Evolutionary conservation across 2,797 vertebrate species (phyloP), one percentile per base, ranked within the genome.

Genomic region (Valencia hispanica): DNA sequence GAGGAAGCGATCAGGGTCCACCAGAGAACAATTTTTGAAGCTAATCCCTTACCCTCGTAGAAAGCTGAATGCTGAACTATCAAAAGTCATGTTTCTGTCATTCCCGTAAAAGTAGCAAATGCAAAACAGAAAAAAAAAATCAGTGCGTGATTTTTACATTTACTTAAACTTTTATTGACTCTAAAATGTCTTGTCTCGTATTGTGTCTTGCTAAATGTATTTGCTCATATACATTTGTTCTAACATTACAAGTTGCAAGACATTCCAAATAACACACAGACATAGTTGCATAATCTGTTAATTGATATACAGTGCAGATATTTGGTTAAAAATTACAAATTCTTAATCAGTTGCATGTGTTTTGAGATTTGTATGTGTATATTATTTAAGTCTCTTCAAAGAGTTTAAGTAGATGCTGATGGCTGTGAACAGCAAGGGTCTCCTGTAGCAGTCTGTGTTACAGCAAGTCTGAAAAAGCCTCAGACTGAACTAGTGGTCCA

Each of bases 1-100:
- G 39, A 17, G 47, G 34, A 70, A 47, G 68, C 68, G 70, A 34
- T 15, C 51, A 36, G 70, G 70, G 71, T 80, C 72, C 74, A 75
- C 70, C 70, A 80, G 55, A 36, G 75, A 66, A 50, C 32, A 3
- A 1, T 25, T 57, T 45, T 48, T 20, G 22, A 73, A 68, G 41
- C 47, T 2, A 63, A 18, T n/a, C 47, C 41, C 22, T 4, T 68
- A 45, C 43, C 25, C 45, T 51, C 48, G 34, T 1, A 22, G 30
- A 27, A 70, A 22, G 4, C n/a, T 63, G 39, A 36, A 39, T 20
- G 11, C 17, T 39, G 2, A 11, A 55, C 11, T 39, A 27, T 43
- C 8, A 41, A 10, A 36, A 41, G 51, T 22, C 30, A 36, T 25
- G 2, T 25, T 34, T 18, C 6, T 70, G 11, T 25, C 1, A 25